Evolutionary conservation across 1,140 invertebrate genomes (phyloP).

Genomic region (Caenorhabditis remanei): DNA sequence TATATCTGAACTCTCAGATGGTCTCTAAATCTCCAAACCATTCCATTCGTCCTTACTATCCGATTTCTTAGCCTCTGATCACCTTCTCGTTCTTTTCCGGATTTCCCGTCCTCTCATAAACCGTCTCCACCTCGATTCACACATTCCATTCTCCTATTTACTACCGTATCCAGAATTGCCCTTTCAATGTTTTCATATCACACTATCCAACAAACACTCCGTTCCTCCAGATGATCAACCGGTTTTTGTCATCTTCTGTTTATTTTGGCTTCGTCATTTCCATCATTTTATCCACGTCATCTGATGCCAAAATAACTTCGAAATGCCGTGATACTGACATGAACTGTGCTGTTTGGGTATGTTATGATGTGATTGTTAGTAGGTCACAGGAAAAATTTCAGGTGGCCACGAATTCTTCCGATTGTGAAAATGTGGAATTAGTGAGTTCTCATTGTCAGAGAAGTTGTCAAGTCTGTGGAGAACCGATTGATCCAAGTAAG

Average conservation of each 20-base stretch:
- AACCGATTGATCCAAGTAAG: conserved; percentile 70
- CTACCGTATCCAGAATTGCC: not conserved
- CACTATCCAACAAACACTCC: no score
- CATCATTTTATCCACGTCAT: conserved; percentile 26
- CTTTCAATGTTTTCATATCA: not conserved
- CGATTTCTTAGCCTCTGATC: no score
- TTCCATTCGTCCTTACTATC: no score
- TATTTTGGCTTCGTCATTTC: conserved; percentile 24
- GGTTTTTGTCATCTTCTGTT: conserved; percentile 26
- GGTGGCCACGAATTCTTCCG: conserved; percentile 70
- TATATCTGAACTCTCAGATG: not conserved
- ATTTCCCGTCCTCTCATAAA: not conserved
- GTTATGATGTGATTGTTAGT: not conserved
- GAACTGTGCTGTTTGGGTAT: conserved; percentile 65
- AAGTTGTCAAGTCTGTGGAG: conserved; percentile 70
- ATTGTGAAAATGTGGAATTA: conserved; percentile 69
- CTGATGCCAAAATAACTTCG: conserved; percentile 45
- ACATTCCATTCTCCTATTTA: no score
- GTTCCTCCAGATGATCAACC: conserved; percentile 48
- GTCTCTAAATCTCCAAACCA: no score
- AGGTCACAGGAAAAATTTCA: conserved; percentile 60
- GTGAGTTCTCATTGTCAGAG: conserved; percentile 70
- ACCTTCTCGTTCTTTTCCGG: not conserved
- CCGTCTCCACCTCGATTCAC: not conserved
- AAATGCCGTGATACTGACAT: conserved; percentile 71